Conservation (phyloP, 2,113 vertebrate species). For the Eretmochelys imbricata region DNA sequence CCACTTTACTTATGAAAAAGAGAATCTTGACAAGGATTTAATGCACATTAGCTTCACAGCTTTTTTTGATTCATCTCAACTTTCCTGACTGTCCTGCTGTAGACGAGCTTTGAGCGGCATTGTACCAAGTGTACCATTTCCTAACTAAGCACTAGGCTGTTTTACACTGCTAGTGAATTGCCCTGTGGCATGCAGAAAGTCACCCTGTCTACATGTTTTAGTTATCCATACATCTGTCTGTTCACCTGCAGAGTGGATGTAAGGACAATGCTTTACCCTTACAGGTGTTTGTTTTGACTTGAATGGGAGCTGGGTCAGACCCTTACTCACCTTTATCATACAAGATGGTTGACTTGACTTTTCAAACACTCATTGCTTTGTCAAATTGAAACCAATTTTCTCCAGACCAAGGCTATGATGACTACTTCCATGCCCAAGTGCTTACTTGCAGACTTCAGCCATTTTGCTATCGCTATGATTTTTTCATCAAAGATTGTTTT, state of each 20-base stretch:
- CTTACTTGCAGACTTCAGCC: not conserved
- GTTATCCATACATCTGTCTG: not conserved
- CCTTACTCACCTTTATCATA: not conserved
- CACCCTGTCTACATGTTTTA: too few relatives aligned
- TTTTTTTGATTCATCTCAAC: not conserved
- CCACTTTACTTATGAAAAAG: not conserved
- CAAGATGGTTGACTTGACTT: not conserved
- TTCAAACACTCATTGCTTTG: accelerated
- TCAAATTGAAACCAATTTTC: not conserved
- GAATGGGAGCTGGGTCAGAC: not conserved
- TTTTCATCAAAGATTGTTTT: not conserved
- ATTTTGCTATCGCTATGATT: accelerated
- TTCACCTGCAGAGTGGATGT: not conserved
- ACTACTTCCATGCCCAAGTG: not conserved
- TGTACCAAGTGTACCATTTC: not conserved
- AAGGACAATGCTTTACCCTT: not conserved
- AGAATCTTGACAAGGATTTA: too few relatives aligned
- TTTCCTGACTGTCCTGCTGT: not conserved
- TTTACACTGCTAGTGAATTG: not conserved
- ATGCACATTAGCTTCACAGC: not conserved
- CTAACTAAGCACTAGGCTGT: too few relatives aligned
- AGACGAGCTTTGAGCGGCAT: not conserved
- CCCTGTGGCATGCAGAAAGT: too few relatives aligned
- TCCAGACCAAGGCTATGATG: accelerated
- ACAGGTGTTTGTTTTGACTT: not conserved